Evolutionary conservation across 2,113 vertebrate genomes (phyloP).

Genomic region (Pleuronectes platessa): DNA sequence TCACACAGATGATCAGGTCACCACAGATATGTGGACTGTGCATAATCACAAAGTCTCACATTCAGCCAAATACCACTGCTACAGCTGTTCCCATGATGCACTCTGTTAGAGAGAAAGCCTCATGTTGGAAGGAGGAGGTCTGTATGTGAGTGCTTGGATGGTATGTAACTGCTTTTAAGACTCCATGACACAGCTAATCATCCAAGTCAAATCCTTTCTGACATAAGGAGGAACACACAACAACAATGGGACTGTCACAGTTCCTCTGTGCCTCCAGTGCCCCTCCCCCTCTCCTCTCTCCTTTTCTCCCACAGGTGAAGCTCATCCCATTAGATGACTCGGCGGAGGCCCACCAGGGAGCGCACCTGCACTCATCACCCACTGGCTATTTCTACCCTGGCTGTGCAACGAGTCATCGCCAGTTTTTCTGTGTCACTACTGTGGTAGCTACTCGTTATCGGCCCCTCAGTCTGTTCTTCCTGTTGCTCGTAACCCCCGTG

Average conservation of each 20-base stretch:
- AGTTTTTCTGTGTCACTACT: too few relatives aligned
- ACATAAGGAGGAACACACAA: constrained; percentile 14
- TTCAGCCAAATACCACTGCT: constrained; percentile 50
- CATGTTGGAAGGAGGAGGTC: not conserved
- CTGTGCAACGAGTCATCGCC: too few relatives aligned
- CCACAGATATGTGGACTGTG: constrained; percentile 53
- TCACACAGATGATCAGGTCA: constrained; percentile 36
- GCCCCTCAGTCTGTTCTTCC: too few relatives aligned
- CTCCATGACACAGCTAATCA: constrained; percentile 23
- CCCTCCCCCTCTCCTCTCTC: too few relatives aligned
- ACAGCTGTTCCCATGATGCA: constrained; percentile 53
- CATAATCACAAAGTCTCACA: constrained; percentile 49
- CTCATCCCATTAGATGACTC: too few relatives aligned
- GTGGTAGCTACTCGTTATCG: too few relatives aligned
- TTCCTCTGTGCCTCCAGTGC: too few relatives aligned
- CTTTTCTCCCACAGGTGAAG: too few relatives aligned
- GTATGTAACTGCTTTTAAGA: constrained; percentile 23
- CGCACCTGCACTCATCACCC: too few relatives aligned
- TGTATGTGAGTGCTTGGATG: not conserved
- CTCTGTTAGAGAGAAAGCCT: constrained; percentile 15
- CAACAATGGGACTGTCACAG: not conserved
- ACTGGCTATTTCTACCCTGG: too few relatives aligned
- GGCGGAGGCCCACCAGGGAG: too few relatives aligned
- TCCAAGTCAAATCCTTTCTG: not conserved
- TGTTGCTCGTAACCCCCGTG: too few relatives aligned